Conservation (phyloP, 2,113 vertebrate genomes). For the Serilophus lunatus region DNA sequence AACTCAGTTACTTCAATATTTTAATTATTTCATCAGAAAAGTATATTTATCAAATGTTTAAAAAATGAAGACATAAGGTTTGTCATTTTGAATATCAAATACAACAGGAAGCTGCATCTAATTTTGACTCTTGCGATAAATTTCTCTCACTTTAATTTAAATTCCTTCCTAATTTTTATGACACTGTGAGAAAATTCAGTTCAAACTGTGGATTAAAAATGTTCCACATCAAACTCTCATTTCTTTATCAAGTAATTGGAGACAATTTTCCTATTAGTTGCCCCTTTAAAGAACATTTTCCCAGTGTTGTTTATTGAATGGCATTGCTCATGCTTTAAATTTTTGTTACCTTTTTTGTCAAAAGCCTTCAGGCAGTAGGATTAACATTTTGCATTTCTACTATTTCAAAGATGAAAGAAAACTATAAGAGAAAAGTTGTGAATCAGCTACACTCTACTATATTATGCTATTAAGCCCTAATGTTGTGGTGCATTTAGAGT, state of each 20-base stretch:
- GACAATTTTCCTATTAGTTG: not conserved
- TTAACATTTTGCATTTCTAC: not conserved
- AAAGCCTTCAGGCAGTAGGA: not conserved
- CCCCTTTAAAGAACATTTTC: not conserved
- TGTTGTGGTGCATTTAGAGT: not conserved
- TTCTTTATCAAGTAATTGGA: not conserved
- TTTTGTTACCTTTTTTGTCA: not conserved
- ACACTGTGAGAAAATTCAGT: not conserved
- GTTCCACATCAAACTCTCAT: not conserved
- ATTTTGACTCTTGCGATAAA: not conserved
- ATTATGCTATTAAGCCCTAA: not conserved
- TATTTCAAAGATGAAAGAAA: not conserved
- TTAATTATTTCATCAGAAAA: not conserved
- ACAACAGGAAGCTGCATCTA: not conserved
- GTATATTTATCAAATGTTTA: not conserved
- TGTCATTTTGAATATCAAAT: not conserved
- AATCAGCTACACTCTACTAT: not conserved
- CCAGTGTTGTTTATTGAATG: not conserved
- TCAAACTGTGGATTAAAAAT: not conserved
- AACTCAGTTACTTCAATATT: not conserved
- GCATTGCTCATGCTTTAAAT: not conserved
- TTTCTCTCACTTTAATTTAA: not conserved
- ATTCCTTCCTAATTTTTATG: not conserved
- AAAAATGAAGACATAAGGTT: not conserved
- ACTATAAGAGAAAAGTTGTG: not conserved